Percentiles rank a stretch among this genome's conserved stretches.
phyloP scores from a whole-genome alignment of 2,797 vertebrate species.

The Cossypha polioptera region DNA sequence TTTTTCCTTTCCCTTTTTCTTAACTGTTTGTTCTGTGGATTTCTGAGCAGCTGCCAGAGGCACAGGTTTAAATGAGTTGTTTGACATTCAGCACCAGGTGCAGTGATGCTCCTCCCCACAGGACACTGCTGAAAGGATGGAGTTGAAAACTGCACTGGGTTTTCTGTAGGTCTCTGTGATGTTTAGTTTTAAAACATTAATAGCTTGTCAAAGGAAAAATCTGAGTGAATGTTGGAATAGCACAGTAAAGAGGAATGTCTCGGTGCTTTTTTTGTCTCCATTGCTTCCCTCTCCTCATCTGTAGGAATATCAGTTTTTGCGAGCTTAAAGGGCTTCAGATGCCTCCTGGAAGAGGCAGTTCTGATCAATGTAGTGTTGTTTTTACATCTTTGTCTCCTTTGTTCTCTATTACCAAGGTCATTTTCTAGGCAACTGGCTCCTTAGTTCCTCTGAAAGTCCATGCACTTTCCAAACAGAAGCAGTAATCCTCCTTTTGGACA shows the following conservation, averaged over 20 bases:
- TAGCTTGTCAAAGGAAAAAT: background rate
- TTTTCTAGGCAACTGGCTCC: background rate
- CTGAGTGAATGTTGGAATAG: background rate
- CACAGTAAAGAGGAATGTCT: background rate
- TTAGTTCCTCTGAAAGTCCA: background rate
- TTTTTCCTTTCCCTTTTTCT: background rate
- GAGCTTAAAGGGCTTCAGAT: background rate
- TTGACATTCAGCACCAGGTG: background rate
- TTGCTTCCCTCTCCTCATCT: background rate
- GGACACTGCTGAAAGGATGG: background rate
- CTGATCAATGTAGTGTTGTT: background rate
- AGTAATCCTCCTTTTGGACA: conserved; percentile 25
- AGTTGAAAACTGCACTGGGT: background rate
- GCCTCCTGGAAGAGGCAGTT: background rate
- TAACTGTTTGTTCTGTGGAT: background rate
- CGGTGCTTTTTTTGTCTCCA: background rate
- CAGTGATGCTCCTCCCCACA: background rate
- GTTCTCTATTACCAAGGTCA: background rate
- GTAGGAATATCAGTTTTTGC: background rate
- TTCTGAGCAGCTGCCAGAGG: conserved; percentile 14
- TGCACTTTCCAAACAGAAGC: background rate
- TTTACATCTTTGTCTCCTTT: background rate
- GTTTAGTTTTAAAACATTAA: conserved; percentile 9
- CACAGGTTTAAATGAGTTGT: background rate
- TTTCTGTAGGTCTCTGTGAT: background rate